Conservation (phyloP, 1,140 invertebrate species). For the Pseudomyrmex pallidus region DNA sequence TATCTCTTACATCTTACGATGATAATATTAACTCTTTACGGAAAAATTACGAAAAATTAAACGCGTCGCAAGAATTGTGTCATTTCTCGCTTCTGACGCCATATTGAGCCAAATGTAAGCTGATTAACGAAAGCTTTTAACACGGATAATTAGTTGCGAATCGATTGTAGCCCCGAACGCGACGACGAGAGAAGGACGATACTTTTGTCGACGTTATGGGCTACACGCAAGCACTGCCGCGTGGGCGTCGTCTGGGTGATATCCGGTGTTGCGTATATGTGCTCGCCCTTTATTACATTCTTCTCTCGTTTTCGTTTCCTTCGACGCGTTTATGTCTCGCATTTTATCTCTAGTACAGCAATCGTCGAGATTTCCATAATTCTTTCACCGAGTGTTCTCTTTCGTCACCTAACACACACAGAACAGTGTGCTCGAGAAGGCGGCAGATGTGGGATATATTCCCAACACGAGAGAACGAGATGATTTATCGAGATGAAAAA, state of each 20-base stretch:
- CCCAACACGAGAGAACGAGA: no score
- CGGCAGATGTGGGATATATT: no score
- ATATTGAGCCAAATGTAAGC: no score
- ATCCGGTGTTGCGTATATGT: slow-evolving; percentile 81
- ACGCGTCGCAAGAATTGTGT: no score
- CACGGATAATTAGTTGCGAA: slow-evolving; percentile 7
- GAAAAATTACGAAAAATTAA: no score
- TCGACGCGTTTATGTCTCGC: slow-evolving; percentile 16
- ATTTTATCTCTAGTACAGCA: slow-evolving; percentile 8
- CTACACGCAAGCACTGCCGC: slow-evolving; percentile 59
- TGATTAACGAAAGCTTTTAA: no score
- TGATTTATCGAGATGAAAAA: no score
- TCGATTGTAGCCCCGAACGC: slow-evolving; percentile 1
- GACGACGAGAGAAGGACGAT: slow-evolving; percentile 8
- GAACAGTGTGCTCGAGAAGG: no score
- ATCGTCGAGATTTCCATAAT: slow-evolving; percentile 22
- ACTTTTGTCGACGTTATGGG: slow-evolving; percentile 23
- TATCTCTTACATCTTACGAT: no score
- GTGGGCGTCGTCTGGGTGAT: slow-evolving; percentile 81
- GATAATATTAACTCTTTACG: no score
- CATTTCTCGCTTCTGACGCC: no score
- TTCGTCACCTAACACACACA: no score
- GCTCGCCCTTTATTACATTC: slow-evolving; percentile 49
- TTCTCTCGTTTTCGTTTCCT: slow-evolving; percentile 40
- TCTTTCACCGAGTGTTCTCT: background rate